A percentile compares a stretch with the other conserved stretches of the same genome.
Conservation (phyloP, 2,888 invertebrate species). For the Phymatocera aterrima region DNA sequence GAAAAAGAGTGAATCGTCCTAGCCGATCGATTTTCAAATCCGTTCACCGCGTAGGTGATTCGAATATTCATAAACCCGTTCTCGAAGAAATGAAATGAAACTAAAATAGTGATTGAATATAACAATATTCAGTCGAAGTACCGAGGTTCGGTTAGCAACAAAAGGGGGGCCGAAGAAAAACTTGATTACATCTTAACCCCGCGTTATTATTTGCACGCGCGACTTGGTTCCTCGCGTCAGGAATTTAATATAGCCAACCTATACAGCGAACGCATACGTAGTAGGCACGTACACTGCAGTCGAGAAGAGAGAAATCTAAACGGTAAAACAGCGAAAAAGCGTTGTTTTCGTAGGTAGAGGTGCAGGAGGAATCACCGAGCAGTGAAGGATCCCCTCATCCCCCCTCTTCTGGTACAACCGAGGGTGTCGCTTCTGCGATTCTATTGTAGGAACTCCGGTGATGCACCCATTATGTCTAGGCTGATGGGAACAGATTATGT, state of each 20-base stretch:
- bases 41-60: no score
- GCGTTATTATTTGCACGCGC: constrained; percentile 71
- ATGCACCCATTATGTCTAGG: constrained; percentile 70
- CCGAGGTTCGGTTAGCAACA: background rate
- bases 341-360: background rate
- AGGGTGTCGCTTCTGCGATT: constrained; percentile 46
- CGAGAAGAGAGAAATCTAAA: background rate
- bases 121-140: no score
- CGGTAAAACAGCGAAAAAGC: constrained; percentile 27
- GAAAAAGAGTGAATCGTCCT: no score
- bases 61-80: no score
- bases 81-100: no score
- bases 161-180: background rate
- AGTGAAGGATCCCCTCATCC: constrained; percentile 1
- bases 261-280: no score
- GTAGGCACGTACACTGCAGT: no score
- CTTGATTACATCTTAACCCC: constrained; percentile 41
- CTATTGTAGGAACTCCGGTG: constrained; percentile 65
- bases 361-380: constrained; percentile 5
- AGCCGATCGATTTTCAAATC: no score
- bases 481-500: constrained; percentile 73
- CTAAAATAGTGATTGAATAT: no score
- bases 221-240: constrained; percentile 64
- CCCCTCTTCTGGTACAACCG: constrained; percentile 55
- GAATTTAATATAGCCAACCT: constrained; percentile 72